Conservation (phyloP, 2,113 vertebrate species). For the Macrotis lagotis region DNA sequence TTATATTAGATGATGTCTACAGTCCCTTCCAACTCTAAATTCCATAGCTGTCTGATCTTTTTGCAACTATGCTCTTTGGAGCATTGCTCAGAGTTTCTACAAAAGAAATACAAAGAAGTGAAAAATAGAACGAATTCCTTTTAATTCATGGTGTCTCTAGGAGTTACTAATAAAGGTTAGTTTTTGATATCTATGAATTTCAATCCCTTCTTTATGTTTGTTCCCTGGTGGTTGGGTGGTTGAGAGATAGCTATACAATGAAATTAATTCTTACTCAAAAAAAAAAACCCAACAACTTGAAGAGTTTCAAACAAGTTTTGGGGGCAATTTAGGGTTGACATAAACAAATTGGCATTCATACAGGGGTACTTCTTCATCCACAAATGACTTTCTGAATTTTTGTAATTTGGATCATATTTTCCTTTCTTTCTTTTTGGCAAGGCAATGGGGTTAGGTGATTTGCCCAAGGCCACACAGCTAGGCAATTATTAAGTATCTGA, state of each 20-base stretch:
- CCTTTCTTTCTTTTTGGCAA: too few species aligned
- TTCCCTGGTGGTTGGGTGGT: not conserved
- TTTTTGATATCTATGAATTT: not conserved
- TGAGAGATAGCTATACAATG: not conserved
- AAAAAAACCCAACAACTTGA: not conserved
- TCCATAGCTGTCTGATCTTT: not conserved
- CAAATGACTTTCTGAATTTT: not conserved
- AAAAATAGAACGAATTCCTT: not conserved
- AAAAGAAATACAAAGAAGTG: not conserved
- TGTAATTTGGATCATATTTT: not conserved
- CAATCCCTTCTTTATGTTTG: not conserved
- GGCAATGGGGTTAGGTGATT: too few species aligned
- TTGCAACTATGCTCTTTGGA: not conserved
- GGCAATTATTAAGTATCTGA: too few species aligned
- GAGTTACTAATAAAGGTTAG: slow-evolving; percentile 11
- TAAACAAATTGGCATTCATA: not conserved
- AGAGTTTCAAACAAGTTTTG: not conserved
- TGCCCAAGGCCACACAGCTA: too few species aligned
- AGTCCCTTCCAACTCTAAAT: not conserved
- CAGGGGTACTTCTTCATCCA: not conserved
- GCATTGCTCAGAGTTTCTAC: not conserved
- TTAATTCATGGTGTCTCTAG: not conserved
- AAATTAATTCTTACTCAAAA: not conserved
- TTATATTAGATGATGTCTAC: not conserved
- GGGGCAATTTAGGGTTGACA: not conserved